These are phyloP conservation scores for Stylophora pistillata DNA, from an alignment of 64 coral and sea anemone genomes.

Conservation along the genomic window DNA sequence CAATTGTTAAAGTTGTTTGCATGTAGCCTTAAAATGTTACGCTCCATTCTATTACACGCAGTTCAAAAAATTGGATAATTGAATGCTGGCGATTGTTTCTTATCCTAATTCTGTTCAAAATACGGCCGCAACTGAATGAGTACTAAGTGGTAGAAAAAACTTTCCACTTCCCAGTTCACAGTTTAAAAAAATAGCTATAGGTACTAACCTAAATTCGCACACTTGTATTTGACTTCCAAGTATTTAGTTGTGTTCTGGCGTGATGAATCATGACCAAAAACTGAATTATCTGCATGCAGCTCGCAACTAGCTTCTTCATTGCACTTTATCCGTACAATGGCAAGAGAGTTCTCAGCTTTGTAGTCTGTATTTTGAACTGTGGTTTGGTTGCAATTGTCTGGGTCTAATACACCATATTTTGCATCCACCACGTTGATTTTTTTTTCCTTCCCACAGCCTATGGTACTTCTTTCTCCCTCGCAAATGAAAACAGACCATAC, in stretches of 20 bases:
- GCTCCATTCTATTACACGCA: too few relatives aligned
- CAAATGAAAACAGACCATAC: not conserved
- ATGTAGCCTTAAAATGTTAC: too few relatives aligned
- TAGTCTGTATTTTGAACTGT: not conserved
- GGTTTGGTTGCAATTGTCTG: not conserved
- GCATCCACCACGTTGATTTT: not conserved
- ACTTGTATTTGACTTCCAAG: not conserved
- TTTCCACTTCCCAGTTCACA: too few relatives aligned
- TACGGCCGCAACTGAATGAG: too few relatives aligned
- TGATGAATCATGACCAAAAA: conserved; percentile 11
- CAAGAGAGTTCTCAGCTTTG: not conserved
- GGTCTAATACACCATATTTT: not conserved
- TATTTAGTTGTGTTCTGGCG: not conserved
- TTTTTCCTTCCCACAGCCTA: not conserved
- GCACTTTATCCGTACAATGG: not conserved
- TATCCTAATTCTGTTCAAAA: too few relatives aligned
- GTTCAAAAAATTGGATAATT: too few relatives aligned
- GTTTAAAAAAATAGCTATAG: too few relatives aligned
- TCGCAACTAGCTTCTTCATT: not conserved
- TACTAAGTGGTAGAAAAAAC: too few relatives aligned
- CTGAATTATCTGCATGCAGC: not conserved
- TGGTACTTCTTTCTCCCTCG: not conserved
- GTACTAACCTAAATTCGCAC: not conserved
- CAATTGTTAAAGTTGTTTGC: too few relatives aligned
- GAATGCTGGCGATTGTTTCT: too few relatives aligned